Evolutionary conservation across 2,888 invertebrate species (phyloP).

Genomic region (Aethes cnicana): DNA sequence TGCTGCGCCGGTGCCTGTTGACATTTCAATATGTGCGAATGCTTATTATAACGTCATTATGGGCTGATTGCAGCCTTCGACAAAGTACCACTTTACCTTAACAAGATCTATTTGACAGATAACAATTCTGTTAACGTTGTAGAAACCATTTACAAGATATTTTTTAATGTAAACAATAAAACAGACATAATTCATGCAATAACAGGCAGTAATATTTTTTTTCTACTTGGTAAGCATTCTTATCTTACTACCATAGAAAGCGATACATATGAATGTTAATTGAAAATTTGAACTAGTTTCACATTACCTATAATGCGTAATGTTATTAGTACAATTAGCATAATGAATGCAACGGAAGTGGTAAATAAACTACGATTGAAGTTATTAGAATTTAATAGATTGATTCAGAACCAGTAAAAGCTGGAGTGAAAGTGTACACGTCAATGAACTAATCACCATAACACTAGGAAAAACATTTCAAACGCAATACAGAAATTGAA

Average conservation of each 20-base stretch:
- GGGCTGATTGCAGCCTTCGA: slow-evolving; percentile 19
- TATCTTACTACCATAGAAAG: too few relatives aligned
- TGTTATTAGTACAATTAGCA: slow-evolving; percentile 7
- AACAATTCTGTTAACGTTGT: too few relatives aligned
- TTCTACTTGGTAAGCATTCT: too few relatives aligned
- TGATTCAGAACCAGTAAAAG: slow-evolving; percentile 34
- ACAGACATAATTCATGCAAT: too few relatives aligned
- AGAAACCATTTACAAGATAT: too few relatives aligned
- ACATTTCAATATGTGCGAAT: slow-evolving; percentile 26
- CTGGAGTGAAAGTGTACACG: slow-evolving; percentile 65
- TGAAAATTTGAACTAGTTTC: too few relatives aligned
- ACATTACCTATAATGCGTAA: slow-evolving; percentile 3
- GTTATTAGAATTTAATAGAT: slow-evolving; percentile 3
- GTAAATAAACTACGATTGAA: slow-evolving; percentile 10
- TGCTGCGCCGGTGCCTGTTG: slow-evolving; percentile 5
- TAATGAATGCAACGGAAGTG: slow-evolving; percentile 6
- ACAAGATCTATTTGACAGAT: too few relatives aligned
- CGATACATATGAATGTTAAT: too few relatives aligned
- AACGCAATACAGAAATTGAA: too few relatives aligned
- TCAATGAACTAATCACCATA: slow-evolving; percentile 53
- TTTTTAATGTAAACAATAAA: too few relatives aligned
- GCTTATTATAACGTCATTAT: slow-evolving; percentile 27
- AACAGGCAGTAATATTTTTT: too few relatives aligned
- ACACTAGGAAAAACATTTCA: slow-evolving; percentile 52
- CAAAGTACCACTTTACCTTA: slow-evolving; percentile 1